These are phyloP conservation scores for Danaus chrysippus DNA, from an alignment of 2,888 invertebrate species.

Conservation along the genomic window DNA sequence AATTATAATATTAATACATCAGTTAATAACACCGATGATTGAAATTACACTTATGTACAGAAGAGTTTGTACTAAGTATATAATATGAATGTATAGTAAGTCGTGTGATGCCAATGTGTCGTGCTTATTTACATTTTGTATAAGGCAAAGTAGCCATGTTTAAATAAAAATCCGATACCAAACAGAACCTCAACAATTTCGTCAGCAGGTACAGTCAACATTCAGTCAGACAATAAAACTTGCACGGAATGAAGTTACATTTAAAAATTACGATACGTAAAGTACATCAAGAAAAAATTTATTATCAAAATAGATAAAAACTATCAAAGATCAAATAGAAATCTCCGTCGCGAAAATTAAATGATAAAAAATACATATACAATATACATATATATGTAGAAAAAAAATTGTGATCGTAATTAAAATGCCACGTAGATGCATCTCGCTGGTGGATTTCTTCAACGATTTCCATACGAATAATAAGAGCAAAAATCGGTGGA, in stretches of 20 bases:
- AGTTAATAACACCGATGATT: conserved; percentile 65
- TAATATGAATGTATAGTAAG: conserved; percentile 41
- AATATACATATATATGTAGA: background rate
- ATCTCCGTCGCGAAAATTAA: conserved; percentile 66
- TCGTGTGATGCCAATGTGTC: conserved; percentile 51
- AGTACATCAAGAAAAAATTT: conserved; percentile 61
- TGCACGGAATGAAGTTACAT: conserved; percentile 71
- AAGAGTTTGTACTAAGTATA: conserved; percentile 40
- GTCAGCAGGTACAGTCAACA: conserved; percentile 62
- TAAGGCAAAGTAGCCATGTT: no score
- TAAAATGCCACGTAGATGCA: conserved; percentile 51
- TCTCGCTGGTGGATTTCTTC: conserved; percentile 72
- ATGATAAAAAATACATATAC: conserved; percentile 53
- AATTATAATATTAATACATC: conserved; percentile 59
- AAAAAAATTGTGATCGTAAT: conserved; percentile 68
- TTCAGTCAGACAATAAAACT: conserved; percentile 60
- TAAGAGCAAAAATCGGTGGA: conserved; percentile 69
- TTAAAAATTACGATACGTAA: conserved; percentile 70
- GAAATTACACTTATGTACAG: conserved; percentile 45
- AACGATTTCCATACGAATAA: conserved; percentile 54
- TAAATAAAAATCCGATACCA: conserved; percentile 38
- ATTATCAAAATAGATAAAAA: conserved; percentile 64
- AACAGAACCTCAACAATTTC: conserved; percentile 45
- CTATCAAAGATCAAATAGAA: conserved; percentile 45
- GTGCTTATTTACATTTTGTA: conserved; percentile 12